phyloP scores from a whole-genome alignment of 2,797 vertebrate genomes.

The Mareca penelope region DNA sequence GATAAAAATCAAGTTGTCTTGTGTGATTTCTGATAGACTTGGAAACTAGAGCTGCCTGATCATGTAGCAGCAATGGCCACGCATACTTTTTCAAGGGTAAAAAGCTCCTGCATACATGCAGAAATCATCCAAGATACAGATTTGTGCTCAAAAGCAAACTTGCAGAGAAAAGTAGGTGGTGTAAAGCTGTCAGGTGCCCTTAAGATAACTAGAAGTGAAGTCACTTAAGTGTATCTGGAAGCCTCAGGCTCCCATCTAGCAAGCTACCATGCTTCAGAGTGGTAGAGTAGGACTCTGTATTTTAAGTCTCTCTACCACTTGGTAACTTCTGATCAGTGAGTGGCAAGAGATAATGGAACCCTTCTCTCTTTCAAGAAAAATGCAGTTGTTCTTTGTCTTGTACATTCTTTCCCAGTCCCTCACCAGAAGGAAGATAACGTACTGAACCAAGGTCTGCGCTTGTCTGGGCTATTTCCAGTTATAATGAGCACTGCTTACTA shows the following conservation, averaged over 20 bases:
- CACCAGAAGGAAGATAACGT: not conserved
- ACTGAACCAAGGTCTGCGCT: fast-evolving
- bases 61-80: not conserved
- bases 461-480: not conserved
- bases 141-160: not conserved
- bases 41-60: conserved; percentile 20
- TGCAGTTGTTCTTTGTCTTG: not conserved
- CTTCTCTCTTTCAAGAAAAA: not conserved
- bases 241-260: not conserved
- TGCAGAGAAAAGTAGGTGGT: not conserved
- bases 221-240: not conserved
- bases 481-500: fast-evolving
- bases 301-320: not conserved
- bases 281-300: no score
- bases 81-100: not conserved
- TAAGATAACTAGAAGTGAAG: not conserved
- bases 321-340: not conserved
- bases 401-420: not conserved
- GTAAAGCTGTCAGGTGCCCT: not conserved
- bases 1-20: not conserved
- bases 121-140: not conserved
- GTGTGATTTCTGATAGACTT: conserved; percentile 8
- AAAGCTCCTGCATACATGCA: not conserved
- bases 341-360: not conserved
- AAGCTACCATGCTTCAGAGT: not conserved